These are phyloP conservation scores for Ophonus ardosiacus DNA, from an alignment of 2,888 invertebrate species.

Conservation along the genomic window DNA sequence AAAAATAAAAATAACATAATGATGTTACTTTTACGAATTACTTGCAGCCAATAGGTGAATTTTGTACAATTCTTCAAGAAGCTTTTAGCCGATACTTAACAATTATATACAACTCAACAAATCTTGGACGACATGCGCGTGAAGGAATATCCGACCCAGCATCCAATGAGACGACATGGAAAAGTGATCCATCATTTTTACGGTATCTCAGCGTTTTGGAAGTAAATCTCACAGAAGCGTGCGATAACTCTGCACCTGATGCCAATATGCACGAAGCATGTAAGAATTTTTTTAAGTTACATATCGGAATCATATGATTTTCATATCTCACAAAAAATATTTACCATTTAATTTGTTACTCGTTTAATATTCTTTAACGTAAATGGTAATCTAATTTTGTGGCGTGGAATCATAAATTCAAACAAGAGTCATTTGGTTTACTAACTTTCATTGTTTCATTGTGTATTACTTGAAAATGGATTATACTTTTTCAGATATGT, in stretches of 20 bases:
- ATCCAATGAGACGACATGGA: constrained; percentile 65
- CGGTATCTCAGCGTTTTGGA: constrained; percentile 77
- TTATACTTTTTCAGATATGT: constrained; percentile 70
- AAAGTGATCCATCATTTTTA: constrained; percentile 69
- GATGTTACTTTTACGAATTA: no score
- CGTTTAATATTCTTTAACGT: no score
- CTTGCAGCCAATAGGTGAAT: constrained; percentile 72
- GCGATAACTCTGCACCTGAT: constrained; percentile 80
- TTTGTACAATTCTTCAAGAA: constrained; percentile 79
- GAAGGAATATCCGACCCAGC: constrained; percentile 54
- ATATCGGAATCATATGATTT: no score
- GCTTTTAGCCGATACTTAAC: constrained; percentile 78
- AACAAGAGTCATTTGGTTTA: neutral
- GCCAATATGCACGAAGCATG: constrained; percentile 87
- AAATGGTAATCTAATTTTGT: no score
- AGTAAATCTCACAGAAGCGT: constrained; percentile 79
- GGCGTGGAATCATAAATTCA: no score
- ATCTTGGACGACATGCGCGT: constrained; percentile 26
- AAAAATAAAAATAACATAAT: no score
- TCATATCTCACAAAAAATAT: no score
- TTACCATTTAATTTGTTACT: no score
- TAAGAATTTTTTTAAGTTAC: no score
- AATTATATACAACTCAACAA: constrained; percentile 72
- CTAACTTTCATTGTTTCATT: neutral
- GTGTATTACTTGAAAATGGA: no score